A percentile compares a stretch with the other conserved stretches of the same genome.
Evolutionary conservation across 1,140 invertebrate genomes (phyloP).

Genomic region (Agrypnia vestita): DNA sequence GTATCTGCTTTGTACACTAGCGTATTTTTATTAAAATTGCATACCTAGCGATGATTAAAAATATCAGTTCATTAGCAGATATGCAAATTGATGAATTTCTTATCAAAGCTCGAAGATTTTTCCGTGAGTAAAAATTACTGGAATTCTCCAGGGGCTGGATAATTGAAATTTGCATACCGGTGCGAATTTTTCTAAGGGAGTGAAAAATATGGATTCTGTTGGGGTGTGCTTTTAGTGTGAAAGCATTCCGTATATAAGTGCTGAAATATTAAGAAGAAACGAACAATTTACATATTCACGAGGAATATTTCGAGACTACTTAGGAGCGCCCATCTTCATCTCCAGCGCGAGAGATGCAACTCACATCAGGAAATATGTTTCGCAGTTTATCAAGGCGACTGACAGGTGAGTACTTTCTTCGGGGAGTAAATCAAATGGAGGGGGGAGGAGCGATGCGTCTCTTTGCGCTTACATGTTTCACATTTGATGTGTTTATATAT

Average conservation of each 20-base stretch:
- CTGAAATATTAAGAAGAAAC: slow-evolving; percentile 60
- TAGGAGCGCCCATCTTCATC: slow-evolving; percentile 8
- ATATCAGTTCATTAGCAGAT: slow-evolving; percentile 1
- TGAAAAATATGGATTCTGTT: slow-evolving; percentile 32
- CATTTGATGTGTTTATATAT: slow-evolving; percentile 30
- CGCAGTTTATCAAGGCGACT: slow-evolving; percentile 35
- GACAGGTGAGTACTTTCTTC: slow-evolving; percentile 34
- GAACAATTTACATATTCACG: slow-evolving; percentile 57
- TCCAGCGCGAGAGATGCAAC: slow-evolving; percentile 25
- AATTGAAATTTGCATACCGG: slow-evolving; percentile 60
- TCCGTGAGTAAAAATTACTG: background rate
- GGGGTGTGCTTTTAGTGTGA: slow-evolving; percentile 56
- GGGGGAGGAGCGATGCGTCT: background rate
- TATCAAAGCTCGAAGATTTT: slow-evolving; percentile 38
- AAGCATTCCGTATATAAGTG: slow-evolving; percentile 57
- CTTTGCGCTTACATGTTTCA: slow-evolving; percentile 14
- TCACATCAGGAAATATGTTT: slow-evolving; percentile 35
- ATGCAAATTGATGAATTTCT: background rate
- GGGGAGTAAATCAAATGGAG: slow-evolving; percentile 24
- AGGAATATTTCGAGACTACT: slow-evolving; percentile 47
- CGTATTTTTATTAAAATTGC: no score
- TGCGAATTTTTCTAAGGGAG: slow-evolving; percentile 46
- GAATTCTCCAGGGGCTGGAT: slow-evolving; percentile 27
- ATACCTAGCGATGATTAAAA: background rate
- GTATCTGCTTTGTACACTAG: no score